Base-by-base conservation (phyloP, 2,797 vertebrate genomes). In the Bradypus variegatus region DNA sequence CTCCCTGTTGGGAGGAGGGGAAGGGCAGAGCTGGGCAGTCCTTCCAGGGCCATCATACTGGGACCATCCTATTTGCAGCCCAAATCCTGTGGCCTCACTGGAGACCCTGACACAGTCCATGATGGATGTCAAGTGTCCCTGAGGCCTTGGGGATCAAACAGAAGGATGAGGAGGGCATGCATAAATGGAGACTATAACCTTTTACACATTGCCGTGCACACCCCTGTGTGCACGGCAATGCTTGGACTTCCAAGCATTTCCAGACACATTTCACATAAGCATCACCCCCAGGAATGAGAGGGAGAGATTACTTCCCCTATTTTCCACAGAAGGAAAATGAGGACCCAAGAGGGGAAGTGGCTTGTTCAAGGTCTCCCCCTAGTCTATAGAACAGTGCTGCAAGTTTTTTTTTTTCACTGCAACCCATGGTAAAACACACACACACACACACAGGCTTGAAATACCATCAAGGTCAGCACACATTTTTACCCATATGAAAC, bases 311-410 rank as follows among this genome's bases (percentile, higher is more conserved):
- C 25, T 55, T 25, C 76, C 19, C 23, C 11, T 67, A 29, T 67
- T 87, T 92, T 62, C 41, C 78, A 91, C 18, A 25, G 6, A 36
- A 92, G 62, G 89, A 92, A 91, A 95, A 77, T 8, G 55, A 89
- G 36, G 36, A 85, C 9, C 79, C 86, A 62, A 77, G 73, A 58
- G 29, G 53, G 29, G 25, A 86, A 84, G 14, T 36, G 21, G 29
- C 36, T 70, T 82, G 31, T 77, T 86, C 31, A 77, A 80, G 48
- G 80, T 90, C 79, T 73, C 55, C 80, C 50, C 76, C 65, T 87
- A 87, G 48, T 53, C 50, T 65, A 27, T 36, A 65, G 65, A 86
- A 77, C 27, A 82, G 36, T 58, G 36, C 55, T 85, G 84, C 82
- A 58, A 92, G 15, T 53, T 77, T 75, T 45, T 25, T n/a, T 60